Conservation (phyloP, 2,113 vertebrate genomes). For the Sinosuthora webbiana region DNA sequence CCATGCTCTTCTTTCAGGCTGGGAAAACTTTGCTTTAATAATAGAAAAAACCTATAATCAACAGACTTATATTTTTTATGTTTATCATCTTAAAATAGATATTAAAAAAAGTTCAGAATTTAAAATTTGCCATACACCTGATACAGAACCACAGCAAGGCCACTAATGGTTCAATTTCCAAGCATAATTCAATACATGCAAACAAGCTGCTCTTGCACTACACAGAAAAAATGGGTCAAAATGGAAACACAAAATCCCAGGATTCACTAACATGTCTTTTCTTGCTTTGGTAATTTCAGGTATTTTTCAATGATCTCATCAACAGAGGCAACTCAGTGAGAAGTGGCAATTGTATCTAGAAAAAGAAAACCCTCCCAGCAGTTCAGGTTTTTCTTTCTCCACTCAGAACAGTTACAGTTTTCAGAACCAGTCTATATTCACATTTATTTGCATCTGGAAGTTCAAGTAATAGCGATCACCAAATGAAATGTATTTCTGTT, state of each 20-base stretch:
- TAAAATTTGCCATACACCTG: background rate
- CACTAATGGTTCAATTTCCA: constrained; percentile 41
- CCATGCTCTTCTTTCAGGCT: background rate
- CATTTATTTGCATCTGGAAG: background rate
- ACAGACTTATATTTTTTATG: constrained; percentile 30
- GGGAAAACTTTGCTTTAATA: background rate
- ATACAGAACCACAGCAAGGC: constrained; percentile 31
- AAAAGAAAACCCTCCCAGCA: background rate
- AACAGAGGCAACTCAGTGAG: background rate
- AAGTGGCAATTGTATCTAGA: background rate
- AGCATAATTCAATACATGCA: constrained; percentile 32
- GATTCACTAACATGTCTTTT: background rate
- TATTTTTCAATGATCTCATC: background rate
- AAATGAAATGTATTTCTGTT: background rate
- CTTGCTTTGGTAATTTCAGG: constrained; percentile 30
- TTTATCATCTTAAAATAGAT: constrained; percentile 52
- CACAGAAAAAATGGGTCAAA: constrained; percentile 35
- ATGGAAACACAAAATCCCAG: background rate
- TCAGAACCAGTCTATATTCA: background rate
- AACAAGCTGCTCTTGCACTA: background rate
- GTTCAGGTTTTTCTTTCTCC: background rate
- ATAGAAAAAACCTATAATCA: background rate
- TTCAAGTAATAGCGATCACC: background rate
- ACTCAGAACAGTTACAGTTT: background rate
- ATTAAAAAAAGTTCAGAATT: constrained; percentile 22